phyloP scores from a whole-genome alignment of 2,888 invertebrate species.

The Opisthograptis luteolata region DNA sequence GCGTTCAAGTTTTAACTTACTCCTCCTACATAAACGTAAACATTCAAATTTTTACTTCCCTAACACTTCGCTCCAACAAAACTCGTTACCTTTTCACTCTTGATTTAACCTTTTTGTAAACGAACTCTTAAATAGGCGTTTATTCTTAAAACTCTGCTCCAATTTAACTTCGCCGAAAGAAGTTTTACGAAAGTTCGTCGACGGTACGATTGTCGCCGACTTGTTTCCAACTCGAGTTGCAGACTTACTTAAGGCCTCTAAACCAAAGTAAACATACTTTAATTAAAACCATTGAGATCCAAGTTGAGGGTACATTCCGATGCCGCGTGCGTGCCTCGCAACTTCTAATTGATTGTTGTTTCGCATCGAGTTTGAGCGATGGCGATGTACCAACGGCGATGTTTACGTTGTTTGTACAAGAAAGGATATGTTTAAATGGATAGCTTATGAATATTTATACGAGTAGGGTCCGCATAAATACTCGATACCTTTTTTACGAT shows the following conservation, averaged over 20 bases:
- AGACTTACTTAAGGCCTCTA: constrained; percentile 17
- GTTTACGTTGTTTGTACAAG: constrained; percentile 1
- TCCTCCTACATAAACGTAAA: constrained; percentile 3
- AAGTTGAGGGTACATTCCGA: constrained; percentile 3
- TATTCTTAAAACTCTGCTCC: constrained; percentile 35
- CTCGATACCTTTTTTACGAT: no score
- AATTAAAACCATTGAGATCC: constrained; percentile 30
- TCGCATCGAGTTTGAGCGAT: neutral
- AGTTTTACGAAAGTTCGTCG: constrained; percentile 19
- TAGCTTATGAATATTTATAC: constrained; percentile 1
- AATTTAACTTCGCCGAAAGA: constrained; percentile 39
- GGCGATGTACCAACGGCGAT: neutral
- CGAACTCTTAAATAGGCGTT: constrained; percentile 34
- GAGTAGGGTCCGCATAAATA: no score
- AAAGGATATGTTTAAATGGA: constrained; percentile 12
- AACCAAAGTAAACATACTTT: constrained; percentile 30
- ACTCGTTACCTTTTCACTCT: constrained; percentile 37
- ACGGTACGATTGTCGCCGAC: constrained; percentile 24
- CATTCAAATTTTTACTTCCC: constrained; percentile 7
- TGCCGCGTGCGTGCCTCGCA: constrained; percentile 13
- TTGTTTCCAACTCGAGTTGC: constrained; percentile 22
- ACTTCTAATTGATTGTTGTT: constrained; percentile 31
- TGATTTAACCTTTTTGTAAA: constrained; percentile 37
- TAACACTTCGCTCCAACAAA: constrained; percentile 25
- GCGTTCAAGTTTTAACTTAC: constrained; percentile 1